These are phyloP conservation scores for Dinothrombium tinctorium DNA, from an alignment of 1,140 invertebrate genomes.

Conservation along the genomic window DNA sequence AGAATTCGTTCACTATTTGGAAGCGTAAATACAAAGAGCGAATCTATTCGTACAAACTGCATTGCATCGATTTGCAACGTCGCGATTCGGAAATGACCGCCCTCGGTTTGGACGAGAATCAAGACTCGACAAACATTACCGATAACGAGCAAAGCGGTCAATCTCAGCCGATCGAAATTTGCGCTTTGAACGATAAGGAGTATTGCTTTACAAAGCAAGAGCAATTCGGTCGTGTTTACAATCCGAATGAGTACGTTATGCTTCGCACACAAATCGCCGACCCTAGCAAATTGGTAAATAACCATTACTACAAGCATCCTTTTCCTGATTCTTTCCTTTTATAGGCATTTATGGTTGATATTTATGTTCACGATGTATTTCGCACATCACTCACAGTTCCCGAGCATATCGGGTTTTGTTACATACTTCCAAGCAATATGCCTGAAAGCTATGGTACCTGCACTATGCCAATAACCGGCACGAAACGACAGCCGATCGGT, in stretches of 20 bases:
- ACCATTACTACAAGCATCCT: slow-evolving; percentile 3
- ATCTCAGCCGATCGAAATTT: slow-evolving; percentile 9
- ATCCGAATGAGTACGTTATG: slow-evolving; percentile 44
- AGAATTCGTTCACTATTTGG: slow-evolving; percentile 55
- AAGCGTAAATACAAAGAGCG: slow-evolving; percentile 33
- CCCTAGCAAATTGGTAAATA: slow-evolving; percentile 39
- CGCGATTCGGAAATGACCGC: neutral
- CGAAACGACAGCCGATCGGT: slow-evolving; percentile 57
- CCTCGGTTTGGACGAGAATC: neutral
- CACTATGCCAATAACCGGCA: slow-evolving; percentile 57
- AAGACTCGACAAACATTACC: neutral
- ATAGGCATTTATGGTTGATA: slow-evolving; percentile 39
- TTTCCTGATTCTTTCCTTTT: slow-evolving; percentile 5
- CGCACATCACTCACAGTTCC: slow-evolving; percentile 21
- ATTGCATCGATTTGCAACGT: slow-evolving; percentile 31
- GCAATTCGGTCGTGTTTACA: slow-evolving; percentile 52
- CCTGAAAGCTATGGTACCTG: slow-evolving; percentile 48
- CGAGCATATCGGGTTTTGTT: slow-evolving; percentile 70
- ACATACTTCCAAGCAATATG: slow-evolving; percentile 44
- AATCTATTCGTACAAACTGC: slow-evolving; percentile 17
- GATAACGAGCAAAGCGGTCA: neutral
- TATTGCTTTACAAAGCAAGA: slow-evolving; percentile 40
- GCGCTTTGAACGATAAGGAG: slow-evolving; percentile 33
- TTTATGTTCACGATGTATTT: slow-evolving; percentile 29
- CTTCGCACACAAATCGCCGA: slow-evolving; percentile 52